Base-by-base conservation (phyloP, 2,888 invertebrate genomes). In the Embidobia sp. region DNA sequence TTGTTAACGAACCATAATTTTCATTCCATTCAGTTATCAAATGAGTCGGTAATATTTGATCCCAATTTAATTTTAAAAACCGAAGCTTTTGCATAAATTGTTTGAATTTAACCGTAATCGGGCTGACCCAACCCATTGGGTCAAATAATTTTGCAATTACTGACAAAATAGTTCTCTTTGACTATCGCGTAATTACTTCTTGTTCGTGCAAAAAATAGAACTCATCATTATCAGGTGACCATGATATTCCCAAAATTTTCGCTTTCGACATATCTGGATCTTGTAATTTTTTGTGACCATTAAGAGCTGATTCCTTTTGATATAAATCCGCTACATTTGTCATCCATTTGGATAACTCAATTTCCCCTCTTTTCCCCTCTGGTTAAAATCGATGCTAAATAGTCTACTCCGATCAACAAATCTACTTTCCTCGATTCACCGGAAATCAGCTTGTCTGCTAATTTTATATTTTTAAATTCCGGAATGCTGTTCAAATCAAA, bases 181-280 rank as follows among this genome's bases (percentile, higher is more conserved):
- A 10, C 1, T 8, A 42, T 10, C 19, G 7, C 1, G 11, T 15
- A 13, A 15, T 8, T n/a, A 1, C 1, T 15, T 37, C 37, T 1
- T 1, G 1, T 5, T 19, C 10, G 10, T 3, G 3, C 1, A n/a
- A 18, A 19, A 19, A n/a, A 19, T 1, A 19, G 11, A 42, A 42
- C 2, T n/a, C 1, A 6, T 42, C 42, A n/a, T n/a, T 3, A 6
- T 42, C 4, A 10, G n/a, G n/a, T n/a, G n/a, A n/a, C n/a, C n/a
- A n/a, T n/a, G n/a, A n/a, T n/a, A n/a, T n/a, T n/a, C n/a, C 27
- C 8, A 46, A n/a, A 8, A 46, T 27, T 15, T 46, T 46, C 5
- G 0, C 15, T 1, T 26, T 13, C 5, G 2, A 11, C 1, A 4
- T 4, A 5, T 26, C 8, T 6, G 16, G 1, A 27, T 27, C 15